These are phyloP conservation scores for Dimorphilus gyrociliatus DNA, from an alignment of 2,888 invertebrate genomes.

Conservation along the genomic window DNA sequence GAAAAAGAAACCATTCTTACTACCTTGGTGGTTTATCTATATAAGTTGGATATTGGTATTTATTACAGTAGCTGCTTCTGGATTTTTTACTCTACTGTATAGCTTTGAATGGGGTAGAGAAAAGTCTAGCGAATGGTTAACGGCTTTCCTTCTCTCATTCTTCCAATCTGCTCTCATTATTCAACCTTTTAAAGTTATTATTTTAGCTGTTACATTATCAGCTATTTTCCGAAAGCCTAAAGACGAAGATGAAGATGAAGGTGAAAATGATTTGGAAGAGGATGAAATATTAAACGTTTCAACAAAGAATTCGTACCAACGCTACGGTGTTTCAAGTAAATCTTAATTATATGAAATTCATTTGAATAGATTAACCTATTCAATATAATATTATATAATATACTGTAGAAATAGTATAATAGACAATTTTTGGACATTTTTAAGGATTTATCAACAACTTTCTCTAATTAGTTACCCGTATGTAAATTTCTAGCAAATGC, in stretches of 20 bases:
- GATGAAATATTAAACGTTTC: too few relatives aligned
- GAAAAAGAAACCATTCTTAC: not conserved
- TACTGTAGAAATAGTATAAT: too few relatives aligned
- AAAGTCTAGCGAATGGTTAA: conserved; percentile 18
- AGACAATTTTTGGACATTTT: too few relatives aligned
- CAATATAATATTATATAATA: not conserved
- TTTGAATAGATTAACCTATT: too few relatives aligned
- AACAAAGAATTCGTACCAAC: too few relatives aligned
- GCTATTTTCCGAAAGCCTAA: conserved; percentile 8
- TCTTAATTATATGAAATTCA: too few relatives aligned
- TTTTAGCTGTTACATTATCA: conserved; percentile 9
- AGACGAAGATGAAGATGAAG: conserved; percentile 6
- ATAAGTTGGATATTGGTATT: conserved; percentile 16
- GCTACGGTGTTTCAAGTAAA: too few relatives aligned
- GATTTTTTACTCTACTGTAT: conserved; percentile 17
- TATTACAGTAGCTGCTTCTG: conserved; percentile 11
- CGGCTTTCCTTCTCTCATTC: conserved; percentile 19
- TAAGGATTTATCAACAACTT: too few relatives aligned
- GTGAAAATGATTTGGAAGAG: conserved; percentile 1
- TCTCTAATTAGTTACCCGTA: too few relatives aligned
- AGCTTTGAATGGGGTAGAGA: conserved; percentile 22
- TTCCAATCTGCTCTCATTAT: conserved; percentile 16
- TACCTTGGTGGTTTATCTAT: conserved; percentile 7
- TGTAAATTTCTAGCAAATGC: too few relatives aligned
- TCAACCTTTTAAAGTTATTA: conserved; percentile 20